A percentile compares a stretch with the other conserved stretches of the same genome.
Conservation (phyloP, 2,797 vertebrate genomes). For the Eospalax fontanierii region DNA sequence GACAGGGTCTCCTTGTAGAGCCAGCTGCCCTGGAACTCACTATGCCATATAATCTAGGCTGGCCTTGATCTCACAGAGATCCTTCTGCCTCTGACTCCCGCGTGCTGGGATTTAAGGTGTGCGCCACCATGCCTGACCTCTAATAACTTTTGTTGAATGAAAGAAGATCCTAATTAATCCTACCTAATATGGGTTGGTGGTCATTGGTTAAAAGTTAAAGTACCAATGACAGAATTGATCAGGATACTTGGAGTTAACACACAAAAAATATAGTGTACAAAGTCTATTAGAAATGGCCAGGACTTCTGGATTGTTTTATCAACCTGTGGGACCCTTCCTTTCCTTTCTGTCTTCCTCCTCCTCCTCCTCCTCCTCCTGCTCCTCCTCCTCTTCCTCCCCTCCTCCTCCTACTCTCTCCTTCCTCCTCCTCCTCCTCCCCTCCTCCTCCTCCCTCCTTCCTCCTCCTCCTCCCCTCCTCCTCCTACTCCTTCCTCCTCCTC, state of each 20-base stretch:
- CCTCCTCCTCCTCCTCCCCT: not conserved
- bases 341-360: too few species aligned
- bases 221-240: not conserved
- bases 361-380: too few species aligned
- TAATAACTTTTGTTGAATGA: not conserved
- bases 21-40: too few species aligned
- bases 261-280: not conserved
- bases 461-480: too few species aligned
- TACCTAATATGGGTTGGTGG: not conserved
- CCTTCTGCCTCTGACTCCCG: too few species aligned
- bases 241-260: not conserved
- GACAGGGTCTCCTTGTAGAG: too few species aligned
- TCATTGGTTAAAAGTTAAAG: not conserved
- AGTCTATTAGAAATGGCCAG: not conserved
- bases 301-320: not conserved
- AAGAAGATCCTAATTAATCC: not conserved
- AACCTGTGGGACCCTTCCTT: too few species aligned
- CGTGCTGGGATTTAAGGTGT: too few species aligned
- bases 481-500: not conserved
- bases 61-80: too few species aligned
- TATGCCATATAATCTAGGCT: too few species aligned
- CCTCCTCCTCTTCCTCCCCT: too few species aligned
- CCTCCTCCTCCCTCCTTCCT: not conserved
- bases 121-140: too few species aligned
- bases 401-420: not conserved